Evolutionary conservation across 1,140 invertebrate genomes (phyloP), one percentile per base, ranked within the genome.

Genomic region (Brachionus asplanchnoidis): DNA sequence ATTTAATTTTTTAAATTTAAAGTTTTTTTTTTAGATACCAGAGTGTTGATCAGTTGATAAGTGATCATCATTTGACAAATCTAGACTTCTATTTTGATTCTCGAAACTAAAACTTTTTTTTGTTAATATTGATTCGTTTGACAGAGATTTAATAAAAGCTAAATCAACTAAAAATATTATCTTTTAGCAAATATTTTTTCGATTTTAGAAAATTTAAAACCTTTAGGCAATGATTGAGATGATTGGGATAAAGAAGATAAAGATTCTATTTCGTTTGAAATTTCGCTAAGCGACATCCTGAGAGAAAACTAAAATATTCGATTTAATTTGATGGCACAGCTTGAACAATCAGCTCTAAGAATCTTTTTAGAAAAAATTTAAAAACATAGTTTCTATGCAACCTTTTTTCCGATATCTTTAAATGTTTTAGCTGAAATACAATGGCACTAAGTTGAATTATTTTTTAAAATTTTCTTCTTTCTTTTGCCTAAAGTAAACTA

Each of bases 311-410:
- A 9, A 44, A 73, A 40, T 42, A 17, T 73, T 40, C 17, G 9
- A 40, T 32, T 6, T 68, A n/a, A 32, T 68, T 32, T 68, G 66
- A 68, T 73, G 36, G 5, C 68, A 73, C 32, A 44, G 40, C 5
- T 73, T 42, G 36, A 42, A 73, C 32, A 73, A 73, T 17, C 14
- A 23, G 36, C n/a, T 7, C 14, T 70, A 36, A 32, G 3, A 40
- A 20, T 42, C 3, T 42, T 42, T 6, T 36, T 36, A 36, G 32
- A 46, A 20, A 42, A 42, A 20, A 73, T 0, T 68, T 68, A 32
- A 40, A 32, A 20, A 17, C n/a, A 40, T 73, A 73, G 68, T 73
- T 73, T 46, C 68, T 73, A 73, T 73, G 68, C 14, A 73, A 73
- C 36, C 68, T 42, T 20, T 32, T 36, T 73, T 73, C 68, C 68